Conservation (phyloP, 1,140 invertebrate species). For the Polypedilum vanderplanki region DNA sequence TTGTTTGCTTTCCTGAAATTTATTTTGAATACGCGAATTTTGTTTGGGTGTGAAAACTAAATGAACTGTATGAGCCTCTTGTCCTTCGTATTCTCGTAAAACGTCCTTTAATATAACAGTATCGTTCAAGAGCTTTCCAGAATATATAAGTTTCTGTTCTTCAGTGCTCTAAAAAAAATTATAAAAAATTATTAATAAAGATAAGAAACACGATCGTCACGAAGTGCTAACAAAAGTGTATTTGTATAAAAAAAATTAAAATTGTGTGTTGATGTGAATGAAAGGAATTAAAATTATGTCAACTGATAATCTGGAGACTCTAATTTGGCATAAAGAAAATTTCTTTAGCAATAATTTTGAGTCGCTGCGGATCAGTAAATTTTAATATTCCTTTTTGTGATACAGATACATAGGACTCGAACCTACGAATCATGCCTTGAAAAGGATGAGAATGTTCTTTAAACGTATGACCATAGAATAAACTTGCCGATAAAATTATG, state of each 20-base stretch:
- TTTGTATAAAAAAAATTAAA: neutral
- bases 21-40: constrained; percentile 35
- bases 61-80: constrained; percentile 70
- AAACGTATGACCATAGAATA: no score
- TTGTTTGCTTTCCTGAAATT: constrained; percentile 30
- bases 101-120: constrained; percentile 70
- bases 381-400: neutral
- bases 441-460: neutral
- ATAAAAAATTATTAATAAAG: constrained; percentile 26
- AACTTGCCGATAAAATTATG: no score
- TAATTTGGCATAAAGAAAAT: neutral
- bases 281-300: neutral
- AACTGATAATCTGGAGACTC: constrained; percentile 7
- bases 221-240: neutral
- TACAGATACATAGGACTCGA: neutral
- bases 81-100: constrained; percentile 63
- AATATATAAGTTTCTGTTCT: constrained; percentile 85
- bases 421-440: neutral
- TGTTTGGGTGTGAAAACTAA: constrained; percentile 62
- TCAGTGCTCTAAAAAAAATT: constrained; percentile 57
- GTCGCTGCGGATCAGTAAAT: neutral
- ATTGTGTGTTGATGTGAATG: neutral
- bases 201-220: neutral
- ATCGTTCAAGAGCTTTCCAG: constrained; percentile 77
- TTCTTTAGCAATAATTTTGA: constrained; percentile 2